Evolutionary conservation across 1,140 invertebrate genomes (phyloP).

Genomic region (Diorhabda elongata): DNA sequence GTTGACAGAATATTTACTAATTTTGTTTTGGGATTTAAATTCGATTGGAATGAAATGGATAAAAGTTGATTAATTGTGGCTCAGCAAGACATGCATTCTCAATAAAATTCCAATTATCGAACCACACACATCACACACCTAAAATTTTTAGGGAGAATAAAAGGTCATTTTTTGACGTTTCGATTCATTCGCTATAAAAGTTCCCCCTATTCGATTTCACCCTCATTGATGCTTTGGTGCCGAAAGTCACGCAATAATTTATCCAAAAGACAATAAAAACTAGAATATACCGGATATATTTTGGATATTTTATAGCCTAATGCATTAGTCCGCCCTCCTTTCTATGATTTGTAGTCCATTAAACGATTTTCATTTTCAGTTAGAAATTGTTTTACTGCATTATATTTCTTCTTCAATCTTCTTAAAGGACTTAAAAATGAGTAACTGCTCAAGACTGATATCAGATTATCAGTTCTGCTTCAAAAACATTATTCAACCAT

Average conservation of each 20-base stretch:
- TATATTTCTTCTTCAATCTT: not conserved
- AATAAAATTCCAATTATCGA: constrained; percentile 10
- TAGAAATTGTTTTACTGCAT: not conserved
- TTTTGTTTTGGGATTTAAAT: not conserved
- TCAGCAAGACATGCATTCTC: not conserved
- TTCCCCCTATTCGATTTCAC: constrained; percentile 7
- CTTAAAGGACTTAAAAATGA: no score
- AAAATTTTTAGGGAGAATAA: constrained; percentile 9
- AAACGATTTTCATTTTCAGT: not conserved
- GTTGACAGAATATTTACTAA: no score
- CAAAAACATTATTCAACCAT: no score
- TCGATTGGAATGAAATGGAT: not conserved
- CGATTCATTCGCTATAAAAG: constrained; percentile 13
- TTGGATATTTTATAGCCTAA: constrained; percentile 10
- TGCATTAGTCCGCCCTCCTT: constrained; percentile 9
- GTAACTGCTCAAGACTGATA: no score
- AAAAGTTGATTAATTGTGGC: not conserved
- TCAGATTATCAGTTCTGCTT: no score
- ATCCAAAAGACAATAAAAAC: constrained; percentile 14
- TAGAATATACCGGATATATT: constrained; percentile 8
- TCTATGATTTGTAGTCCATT: constrained; percentile 3
- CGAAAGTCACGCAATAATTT: constrained; percentile 16
- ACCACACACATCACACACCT: not conserved
- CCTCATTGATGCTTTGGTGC: constrained; percentile 7
- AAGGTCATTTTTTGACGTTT: constrained; percentile 8